A percentile compares a stretch with the other conserved stretches of the same genome.
phyloP scores from a whole-genome alignment of 2,113 vertebrate species.

The Murina feae region DNA sequence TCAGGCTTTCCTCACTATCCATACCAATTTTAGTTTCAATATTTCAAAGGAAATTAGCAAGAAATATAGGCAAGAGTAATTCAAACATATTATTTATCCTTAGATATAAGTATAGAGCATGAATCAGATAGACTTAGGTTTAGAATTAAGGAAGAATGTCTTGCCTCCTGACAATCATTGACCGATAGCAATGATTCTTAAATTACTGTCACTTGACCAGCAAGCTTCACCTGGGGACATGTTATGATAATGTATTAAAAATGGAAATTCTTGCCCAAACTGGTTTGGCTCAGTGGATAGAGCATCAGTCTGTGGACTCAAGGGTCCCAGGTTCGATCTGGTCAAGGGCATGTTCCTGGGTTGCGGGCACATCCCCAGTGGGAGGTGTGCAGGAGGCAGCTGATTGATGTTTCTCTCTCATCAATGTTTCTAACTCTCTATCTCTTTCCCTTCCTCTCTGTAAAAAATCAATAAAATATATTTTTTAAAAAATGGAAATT shows the following conservation, averaged over 20 bases:
- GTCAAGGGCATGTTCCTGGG: too few relatives aligned
- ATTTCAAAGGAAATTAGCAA: conserved; percentile 8
- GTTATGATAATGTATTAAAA: neutral
- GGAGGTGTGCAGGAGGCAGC: too few relatives aligned
- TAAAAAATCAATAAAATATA: too few relatives aligned
- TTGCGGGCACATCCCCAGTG: too few relatives aligned
- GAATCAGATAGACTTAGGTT: neutral
- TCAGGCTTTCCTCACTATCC: neutral
- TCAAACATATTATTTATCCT: neutral
- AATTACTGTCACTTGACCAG: neutral
- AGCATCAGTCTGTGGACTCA: too few relatives aligned
- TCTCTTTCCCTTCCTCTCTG: too few relatives aligned
- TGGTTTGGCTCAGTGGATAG: too few relatives aligned
- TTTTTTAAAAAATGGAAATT: neutral
- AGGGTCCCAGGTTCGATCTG: too few relatives aligned
- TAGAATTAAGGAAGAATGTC: neutral
- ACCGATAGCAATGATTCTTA: neutral
- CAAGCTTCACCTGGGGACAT: neutral
- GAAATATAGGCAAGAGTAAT: neutral
- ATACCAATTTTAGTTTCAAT: neutral
- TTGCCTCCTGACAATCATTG: neutral
- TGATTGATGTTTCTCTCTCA: too few relatives aligned
- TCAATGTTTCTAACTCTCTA: too few relatives aligned
- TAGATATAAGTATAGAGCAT: neutral
- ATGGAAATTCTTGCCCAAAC: neutral